Base-by-base conservation (phyloP, 2,888 invertebrate genomes). In the Agriotes lineatus region DNA sequence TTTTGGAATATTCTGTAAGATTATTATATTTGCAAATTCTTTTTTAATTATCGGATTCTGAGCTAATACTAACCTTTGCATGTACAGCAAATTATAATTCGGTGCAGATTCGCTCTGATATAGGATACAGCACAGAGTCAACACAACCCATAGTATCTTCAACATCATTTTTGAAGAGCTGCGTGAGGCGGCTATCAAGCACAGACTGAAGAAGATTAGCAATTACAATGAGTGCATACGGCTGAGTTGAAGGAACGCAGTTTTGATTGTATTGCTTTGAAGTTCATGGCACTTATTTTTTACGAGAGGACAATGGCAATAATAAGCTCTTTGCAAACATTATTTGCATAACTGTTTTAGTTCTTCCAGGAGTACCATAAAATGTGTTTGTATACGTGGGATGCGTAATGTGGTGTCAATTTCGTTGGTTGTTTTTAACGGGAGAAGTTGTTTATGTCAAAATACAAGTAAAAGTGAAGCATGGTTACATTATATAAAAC, bases 231-330 rank as follows among this genome's bases (percentile, higher is more conserved):
- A 25, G 22, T 42, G 39, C 39, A 61, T 44, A 54, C 12, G 16
- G 19, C 52, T 39, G n/a, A 9, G 18, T 37, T n/a, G 19, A 42
- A 25, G 67, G 60, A 67, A 61, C 35, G 16, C 42, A 67, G 67
- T 67, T 67, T 60, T 61, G 60, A 67, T 61, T 48, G 39, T 3
- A 52, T 16, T 3, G 20, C 48, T 22, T 22, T 48, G 9, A 52
- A 52, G 12, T 52, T 16, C 3, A 9, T 35, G 14, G 2, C n/a
- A 20, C n/a, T 22, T 16, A 42, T 2, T 42, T 18, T 14, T 42
- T 5, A 6, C 3, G 7, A 5, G 2, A 18, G 7, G 25, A 30
- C 52, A 30, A 18, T 16, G 9, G 0, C n/a, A 52, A 19, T 10
- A 33, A 52, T 18, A 10, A 33, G 25, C 4, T 25, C 25, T 25